A percentile compares a stretch with the other conserved stretches of the same genome.
Evolutionary conservation across 2,113 vertebrate species (phyloP).

Genomic region (Cyprinodon brontotheroides): DNA sequence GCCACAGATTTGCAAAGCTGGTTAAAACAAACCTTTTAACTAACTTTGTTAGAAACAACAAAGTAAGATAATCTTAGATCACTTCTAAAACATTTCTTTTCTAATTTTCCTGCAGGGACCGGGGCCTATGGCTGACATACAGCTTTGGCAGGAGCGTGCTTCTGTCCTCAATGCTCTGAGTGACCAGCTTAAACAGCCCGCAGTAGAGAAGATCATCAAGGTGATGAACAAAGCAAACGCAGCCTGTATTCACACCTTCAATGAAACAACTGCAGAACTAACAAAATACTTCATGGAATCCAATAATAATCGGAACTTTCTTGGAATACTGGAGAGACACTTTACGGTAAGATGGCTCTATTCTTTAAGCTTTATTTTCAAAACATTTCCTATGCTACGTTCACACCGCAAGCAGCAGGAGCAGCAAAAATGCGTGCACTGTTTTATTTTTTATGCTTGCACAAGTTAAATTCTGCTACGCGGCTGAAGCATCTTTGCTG

Average conservation of each 20-base stretch:
- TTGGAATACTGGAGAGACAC: slow-evolving; percentile 85
- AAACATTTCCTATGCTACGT: not conserved
- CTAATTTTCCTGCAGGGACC: slow-evolving; percentile 74
- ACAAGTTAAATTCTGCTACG: no score
- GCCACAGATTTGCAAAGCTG: not conserved
- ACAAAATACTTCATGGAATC: slow-evolving; percentile 83
- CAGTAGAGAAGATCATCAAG: slow-evolving; percentile 83
- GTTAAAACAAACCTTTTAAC: not conserved
- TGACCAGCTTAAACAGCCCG: slow-evolving; percentile 84
- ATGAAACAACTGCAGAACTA: slow-evolving; percentile 79
- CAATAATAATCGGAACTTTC: slow-evolving; percentile 84
- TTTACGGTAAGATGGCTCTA: slow-evolving; percentile 84
- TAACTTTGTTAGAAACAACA: not conserved
- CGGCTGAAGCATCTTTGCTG: no score
- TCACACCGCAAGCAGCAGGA: no score
- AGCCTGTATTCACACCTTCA: slow-evolving; percentile 75
- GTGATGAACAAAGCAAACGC: slow-evolving; percentile 79
- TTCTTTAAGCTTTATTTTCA: not conserved
- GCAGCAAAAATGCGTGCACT: no score
- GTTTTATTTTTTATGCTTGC: no score
- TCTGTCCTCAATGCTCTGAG: slow-evolving; percentile 80
- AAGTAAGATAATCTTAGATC: not conserved
- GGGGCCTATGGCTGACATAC: slow-evolving; percentile 86
- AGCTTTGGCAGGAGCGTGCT: slow-evolving; percentile 86
- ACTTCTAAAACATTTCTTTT: slow-evolving; percentile 2